Evolutionary conservation across 2,888 invertebrate genomes (phyloP), one percentile per base, ranked within the genome.

Genomic region (Syrista parreyssii): DNA sequence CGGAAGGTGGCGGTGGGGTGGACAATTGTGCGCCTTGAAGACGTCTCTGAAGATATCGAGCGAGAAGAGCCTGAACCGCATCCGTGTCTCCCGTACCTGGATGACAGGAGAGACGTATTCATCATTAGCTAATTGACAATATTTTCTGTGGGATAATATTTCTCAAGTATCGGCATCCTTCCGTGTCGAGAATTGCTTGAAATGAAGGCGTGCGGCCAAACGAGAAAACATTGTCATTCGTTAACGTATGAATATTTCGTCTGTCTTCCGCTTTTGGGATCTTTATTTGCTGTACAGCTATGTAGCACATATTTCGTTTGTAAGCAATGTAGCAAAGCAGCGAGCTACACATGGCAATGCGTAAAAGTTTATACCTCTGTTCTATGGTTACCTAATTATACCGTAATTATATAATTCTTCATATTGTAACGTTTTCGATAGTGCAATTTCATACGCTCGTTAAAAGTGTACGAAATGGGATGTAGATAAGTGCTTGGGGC

Each of bases 61-160:
- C 88, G 82, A 89, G 82, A 76, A 89, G 84, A 40, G 85, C 86
- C 82, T 89, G 89, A 75, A 89, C 89, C 81, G 88, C 89, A 82
- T 88, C 87, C 82, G 83, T 85, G 81, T 89, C 88, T 77, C 85
- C 83, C 74, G 82, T 80, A 86, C 87, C 89, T 89, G 84, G 79
- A 88, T 86, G 85, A 86, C 83, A 86, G 86, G 83, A 82, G 82
- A 82, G 83, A 83, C 83, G 81, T 69, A 79, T 86, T 84, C 83
- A 83, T 84, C 82, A 87, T 84, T 81, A 81, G 78, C 82, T 82
- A 83, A 83, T 83, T 84, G 77, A 83, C 80, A 81, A 81, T 81
- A 79, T 80, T 82, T 80, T 81, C 81, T 80, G 74, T n/a, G 11
- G 69, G 36, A 36, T 36, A 36, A 36, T 36, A 36, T 36, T 36